A percentile compares a stretch with the other conserved stretches of the same genome.
Conservation (phyloP, 64 coral and sea anemone species). For the Pachyseris speciosa region DNA sequence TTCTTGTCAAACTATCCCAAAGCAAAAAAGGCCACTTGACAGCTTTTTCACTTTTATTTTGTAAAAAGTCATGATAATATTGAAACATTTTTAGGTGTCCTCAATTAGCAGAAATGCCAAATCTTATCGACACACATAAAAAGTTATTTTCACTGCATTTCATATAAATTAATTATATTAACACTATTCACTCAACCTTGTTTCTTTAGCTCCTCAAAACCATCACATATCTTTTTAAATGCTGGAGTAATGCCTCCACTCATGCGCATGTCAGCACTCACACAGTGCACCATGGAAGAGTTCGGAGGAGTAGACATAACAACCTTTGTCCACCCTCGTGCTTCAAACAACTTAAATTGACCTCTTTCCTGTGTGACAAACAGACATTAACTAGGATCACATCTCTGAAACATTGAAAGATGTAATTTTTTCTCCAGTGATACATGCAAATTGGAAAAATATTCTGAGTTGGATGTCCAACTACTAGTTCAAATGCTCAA, state of each 20-base stretch:
- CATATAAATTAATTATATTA: background rate
- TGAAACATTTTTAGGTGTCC: too few relatives aligned
- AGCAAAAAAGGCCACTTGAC: too few relatives aligned
- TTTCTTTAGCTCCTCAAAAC: constrained; percentile 57
- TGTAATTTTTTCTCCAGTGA: too few relatives aligned
- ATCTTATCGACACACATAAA: too few relatives aligned
- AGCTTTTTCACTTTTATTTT: too few relatives aligned
- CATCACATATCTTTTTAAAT: constrained; percentile 76
- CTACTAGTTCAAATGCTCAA: too few relatives aligned
- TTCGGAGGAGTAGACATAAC: constrained; percentile 59
- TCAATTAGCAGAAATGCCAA: too few relatives aligned
- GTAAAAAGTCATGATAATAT: too few relatives aligned
- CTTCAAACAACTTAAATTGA: constrained; percentile 69
- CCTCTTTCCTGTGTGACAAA: background rate
- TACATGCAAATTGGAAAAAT: background rate
- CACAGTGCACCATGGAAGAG: constrained; percentile 68
- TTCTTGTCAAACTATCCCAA: too few relatives aligned
- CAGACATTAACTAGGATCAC: background rate
- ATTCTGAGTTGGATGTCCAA: too few relatives aligned
- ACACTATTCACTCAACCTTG: constrained; percentile 64
- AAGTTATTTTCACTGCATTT: background rate
- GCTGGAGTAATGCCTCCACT: constrained; percentile 74
- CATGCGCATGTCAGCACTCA: constrained; percentile 89
- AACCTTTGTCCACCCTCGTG: constrained; percentile 70
- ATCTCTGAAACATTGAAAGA: background rate